These are phyloP conservation scores for Triplophysa tibetana DNA, from an alignment of 2,113 vertebrate genomes.

Conservation along the genomic window DNA sequence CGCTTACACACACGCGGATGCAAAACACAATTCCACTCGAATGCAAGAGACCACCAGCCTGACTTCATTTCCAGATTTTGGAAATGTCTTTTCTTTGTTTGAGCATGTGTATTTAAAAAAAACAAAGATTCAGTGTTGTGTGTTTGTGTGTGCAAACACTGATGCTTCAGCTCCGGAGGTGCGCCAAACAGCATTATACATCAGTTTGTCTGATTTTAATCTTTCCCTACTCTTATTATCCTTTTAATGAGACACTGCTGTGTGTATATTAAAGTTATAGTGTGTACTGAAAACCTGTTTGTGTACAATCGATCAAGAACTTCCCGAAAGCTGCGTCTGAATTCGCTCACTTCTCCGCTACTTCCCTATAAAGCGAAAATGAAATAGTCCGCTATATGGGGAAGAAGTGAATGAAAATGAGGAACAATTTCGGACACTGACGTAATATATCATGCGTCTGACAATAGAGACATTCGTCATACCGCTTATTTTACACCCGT, in stretches of 20 bases:
- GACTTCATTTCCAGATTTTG: background rate
- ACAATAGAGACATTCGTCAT: too few species aligned
- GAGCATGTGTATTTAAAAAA: background rate
- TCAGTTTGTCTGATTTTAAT: conserved; percentile 14
- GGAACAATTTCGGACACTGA: too few species aligned
- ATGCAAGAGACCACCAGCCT: conserved; percentile 17
- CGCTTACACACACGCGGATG: conserved; percentile 2
- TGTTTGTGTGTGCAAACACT: background rate
- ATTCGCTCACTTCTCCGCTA: too few species aligned
- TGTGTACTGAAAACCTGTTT: background rate
- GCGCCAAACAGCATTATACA: conserved; percentile 18
- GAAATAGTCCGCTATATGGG: too few species aligned
- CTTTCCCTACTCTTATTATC: background rate
- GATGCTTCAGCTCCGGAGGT: background rate
- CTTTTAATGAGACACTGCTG: background rate
- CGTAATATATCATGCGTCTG: too few species aligned
- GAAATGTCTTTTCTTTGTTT: background rate
- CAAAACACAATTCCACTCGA: background rate
- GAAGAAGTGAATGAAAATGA: too few species aligned
- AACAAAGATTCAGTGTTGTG: background rate
- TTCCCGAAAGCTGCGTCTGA: background rate
- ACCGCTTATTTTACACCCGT: too few species aligned
- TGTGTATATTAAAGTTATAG: background rate
- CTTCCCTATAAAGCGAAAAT: too few species aligned
- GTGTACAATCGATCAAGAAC: background rate